phyloP scores from a whole-genome alignment of 2,113 vertebrate species.

The Hippopotamus amphibius region DNA sequence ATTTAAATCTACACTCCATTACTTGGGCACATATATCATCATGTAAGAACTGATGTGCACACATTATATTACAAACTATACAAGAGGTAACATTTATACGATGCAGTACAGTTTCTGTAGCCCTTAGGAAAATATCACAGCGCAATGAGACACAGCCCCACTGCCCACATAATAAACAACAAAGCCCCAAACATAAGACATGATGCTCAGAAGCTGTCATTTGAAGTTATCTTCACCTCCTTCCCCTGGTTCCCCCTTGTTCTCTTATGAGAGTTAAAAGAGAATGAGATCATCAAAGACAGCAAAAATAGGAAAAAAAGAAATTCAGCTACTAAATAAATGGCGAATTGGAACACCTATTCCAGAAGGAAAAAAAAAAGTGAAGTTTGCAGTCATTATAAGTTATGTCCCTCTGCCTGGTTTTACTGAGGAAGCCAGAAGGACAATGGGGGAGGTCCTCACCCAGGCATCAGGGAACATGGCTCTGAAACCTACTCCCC shows the following conservation, averaged over 20 bases:
- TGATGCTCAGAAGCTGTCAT: neutral
- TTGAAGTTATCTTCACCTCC: neutral
- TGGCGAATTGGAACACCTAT: neutral
- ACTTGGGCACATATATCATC: neutral
- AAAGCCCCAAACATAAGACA: neutral
- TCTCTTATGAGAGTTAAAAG: neutral
- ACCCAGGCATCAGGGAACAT: neutral
- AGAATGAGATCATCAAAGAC: constrained; percentile 21
- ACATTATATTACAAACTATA: neutral
- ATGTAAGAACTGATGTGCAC: neutral
- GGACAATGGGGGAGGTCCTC: neutral
- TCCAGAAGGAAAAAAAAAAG: neutral
- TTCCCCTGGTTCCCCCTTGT: neutral
- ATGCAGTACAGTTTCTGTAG: neutral
- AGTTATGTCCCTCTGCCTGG: neutral
- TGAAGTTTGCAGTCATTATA: neutral
- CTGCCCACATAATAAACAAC: neutral
- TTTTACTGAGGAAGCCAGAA: neutral
- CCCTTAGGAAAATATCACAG: constrained; percentile 35
- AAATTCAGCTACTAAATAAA: constrained; percentile 28
- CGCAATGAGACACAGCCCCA: neutral
- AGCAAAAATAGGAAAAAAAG: constrained; percentile 34
- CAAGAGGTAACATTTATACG: neutral
- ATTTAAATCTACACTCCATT: constrained; percentile 16
- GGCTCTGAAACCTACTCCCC: constrained; percentile 8